Base-by-base conservation (phyloP, 2,113 vertebrate species). In the Orcinus orca region DNA sequence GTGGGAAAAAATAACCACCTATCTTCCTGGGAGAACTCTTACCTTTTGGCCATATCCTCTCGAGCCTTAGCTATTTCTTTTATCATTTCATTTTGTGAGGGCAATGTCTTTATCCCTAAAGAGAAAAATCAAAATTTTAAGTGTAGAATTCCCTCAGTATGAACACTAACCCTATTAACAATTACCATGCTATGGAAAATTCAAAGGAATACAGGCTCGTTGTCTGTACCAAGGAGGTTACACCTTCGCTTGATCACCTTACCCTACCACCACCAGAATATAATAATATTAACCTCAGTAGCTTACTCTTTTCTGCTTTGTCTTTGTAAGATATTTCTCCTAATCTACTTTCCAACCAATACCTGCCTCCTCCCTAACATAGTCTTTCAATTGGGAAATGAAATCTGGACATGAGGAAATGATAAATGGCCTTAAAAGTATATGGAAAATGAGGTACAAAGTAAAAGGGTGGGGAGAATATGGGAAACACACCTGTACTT, bases 21-120 rank as follows among this genome's bases (percentile, higher is more conserved):
- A 31, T 81, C 41, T 88, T 47, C 13, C 41, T 44, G 10, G 36
- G 44, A 93, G 38, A 41, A 67, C 38, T 93, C 88, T 98, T 97
- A 98, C 98, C 95, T 93, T 88, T 98, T n/a, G 12, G 58, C 88
- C 14, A 98, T 97, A 79, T 92, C 6, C 70, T 97, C 29, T 93
- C 65, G 96, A 95, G 1, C 13, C 58, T 95, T 81, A 6, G 15
- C 1, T 68, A 98, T 95, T 4, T 98, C 98, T 79, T 79, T 74
- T 68, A 97, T 86, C 98, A 98, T 98, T 96, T 96, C 38, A 41
- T 62, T 10, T 1, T 71, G 6, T 0, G 98, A 93, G 0, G 97
- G 98, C 87, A 98, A 95, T 47, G 91, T 76, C 70, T 93, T 97
- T 79, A 98, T 41, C 29, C 98, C 98, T 98, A 84, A 92, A 93